phyloP scores from a whole-genome alignment of 2,113 vertebrate species.

The Rissa tridactyla region DNA sequence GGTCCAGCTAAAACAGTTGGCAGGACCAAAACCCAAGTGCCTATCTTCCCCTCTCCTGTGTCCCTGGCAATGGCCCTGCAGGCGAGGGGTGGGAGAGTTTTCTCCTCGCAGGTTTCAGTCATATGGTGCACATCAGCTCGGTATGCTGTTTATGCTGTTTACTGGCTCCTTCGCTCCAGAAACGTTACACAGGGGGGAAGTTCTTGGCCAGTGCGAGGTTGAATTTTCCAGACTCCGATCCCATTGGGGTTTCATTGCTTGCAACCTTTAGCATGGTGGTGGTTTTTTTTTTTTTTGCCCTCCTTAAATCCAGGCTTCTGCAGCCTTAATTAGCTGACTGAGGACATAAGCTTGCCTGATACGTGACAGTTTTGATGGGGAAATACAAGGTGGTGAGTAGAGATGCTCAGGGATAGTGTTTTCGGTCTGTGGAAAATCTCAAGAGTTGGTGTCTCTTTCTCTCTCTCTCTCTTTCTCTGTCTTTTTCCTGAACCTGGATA shows the following conservation, averaged over 20 bases:
- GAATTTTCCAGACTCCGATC: constrained; percentile 17
- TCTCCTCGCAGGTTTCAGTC: not conserved
- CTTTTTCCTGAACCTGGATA: not conserved
- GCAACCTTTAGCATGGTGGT: not conserved
- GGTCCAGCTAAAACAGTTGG: not conserved
- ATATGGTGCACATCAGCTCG: not conserved
- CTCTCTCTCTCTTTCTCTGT: not conserved
- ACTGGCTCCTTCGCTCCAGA: not conserved
- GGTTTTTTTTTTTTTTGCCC: not conserved
- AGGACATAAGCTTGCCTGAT: not conserved
- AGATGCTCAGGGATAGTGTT: not conserved
- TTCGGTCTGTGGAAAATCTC: not conserved
- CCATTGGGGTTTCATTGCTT: not conserved
- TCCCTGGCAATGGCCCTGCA: not conserved
- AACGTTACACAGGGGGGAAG: not conserved
- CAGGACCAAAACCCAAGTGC: not conserved
- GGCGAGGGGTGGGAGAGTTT: not conserved
- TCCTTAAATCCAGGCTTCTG: not conserved
- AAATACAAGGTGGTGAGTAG: not conserved
- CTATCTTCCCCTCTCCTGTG: not conserved
- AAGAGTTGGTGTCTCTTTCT: not conserved
- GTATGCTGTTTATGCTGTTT: not conserved
- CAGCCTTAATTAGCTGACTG: not conserved
- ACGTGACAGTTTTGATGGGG: not conserved
- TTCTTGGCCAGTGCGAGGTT: not conserved